These are phyloP conservation scores for Ascaphus truei DNA, from an alignment of 2,113 vertebrate species.

Conservation along the genomic window DNA sequence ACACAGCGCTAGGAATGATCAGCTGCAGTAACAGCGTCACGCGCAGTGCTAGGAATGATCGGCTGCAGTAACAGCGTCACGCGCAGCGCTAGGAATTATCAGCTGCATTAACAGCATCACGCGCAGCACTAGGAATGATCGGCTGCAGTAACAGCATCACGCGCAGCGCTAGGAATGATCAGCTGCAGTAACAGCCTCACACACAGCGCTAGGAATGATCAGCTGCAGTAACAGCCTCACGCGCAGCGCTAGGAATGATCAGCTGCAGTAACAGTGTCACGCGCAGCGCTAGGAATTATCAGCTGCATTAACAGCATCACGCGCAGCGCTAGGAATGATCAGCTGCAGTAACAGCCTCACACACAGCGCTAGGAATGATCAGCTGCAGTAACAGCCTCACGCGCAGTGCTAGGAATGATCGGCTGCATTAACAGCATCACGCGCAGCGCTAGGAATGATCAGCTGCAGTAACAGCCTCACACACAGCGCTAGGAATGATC, in stretches of 20 bases:
- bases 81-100: neutral
- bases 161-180: neutral
- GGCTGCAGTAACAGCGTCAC: neutral
- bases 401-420: neutral
- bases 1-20: neutral
- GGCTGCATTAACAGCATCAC: neutral
- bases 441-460: neutral
- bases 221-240: neutral
- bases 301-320: neutral
- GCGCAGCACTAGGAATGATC: neutral
- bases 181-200: neutral
- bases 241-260: neutral
- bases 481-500: neutral
- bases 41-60: neutral
- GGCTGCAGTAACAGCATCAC: neutral
- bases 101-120: neutral
- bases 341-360: neutral
- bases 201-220: neutral
- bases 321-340: neutral
- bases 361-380: neutral
- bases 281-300: neutral
- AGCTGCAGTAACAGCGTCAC: neutral
- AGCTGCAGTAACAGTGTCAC: neutral
- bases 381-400: neutral
- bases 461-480: neutral